phyloP scores from a whole-genome alignment of 2,888 invertebrate species.

The Lasioglossum lativentre region DNA sequence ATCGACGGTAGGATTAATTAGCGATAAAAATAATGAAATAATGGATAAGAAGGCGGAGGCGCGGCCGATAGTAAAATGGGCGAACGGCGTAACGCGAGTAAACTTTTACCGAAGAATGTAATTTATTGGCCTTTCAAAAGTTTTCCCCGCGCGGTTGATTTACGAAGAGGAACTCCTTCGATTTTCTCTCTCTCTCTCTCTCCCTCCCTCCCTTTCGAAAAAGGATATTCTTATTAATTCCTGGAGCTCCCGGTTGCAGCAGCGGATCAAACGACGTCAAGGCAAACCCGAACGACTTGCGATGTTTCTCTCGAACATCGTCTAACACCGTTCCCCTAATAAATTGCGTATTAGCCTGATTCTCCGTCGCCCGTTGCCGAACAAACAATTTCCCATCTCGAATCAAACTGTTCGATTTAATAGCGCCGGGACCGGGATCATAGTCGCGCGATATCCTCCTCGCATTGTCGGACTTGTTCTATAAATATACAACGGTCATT shows the following conservation, averaged over 20 bases:
- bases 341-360: constrained; percentile 11
- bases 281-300: neutral
- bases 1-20: neutral
- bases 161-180: neutral
- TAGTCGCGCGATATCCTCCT: neutral
- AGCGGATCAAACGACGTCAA: neutral
- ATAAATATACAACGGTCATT: constrained; percentile 8
- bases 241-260: neutral
- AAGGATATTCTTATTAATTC: constrained; percentile 7
- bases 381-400: constrained; percentile 3
- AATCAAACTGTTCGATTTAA: neutral
- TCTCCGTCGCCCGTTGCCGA: neutral
- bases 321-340: neutral
- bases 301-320: neutral
- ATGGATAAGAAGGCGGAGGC: neutral
- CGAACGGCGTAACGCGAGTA: constrained; percentile 5
- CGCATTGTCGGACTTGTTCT: neutral
- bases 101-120: constrained; percentile 20
- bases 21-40: constrained; percentile 12
- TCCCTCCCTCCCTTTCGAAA: neutral
- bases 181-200: neutral
- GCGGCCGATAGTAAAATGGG: neutral
- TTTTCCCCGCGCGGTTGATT: neutral
- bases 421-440: neutral
- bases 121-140: constrained; percentile 18